phyloP scores from a whole-genome alignment of 1,140 invertebrate species.

The Nomia melanderi region DNA sequence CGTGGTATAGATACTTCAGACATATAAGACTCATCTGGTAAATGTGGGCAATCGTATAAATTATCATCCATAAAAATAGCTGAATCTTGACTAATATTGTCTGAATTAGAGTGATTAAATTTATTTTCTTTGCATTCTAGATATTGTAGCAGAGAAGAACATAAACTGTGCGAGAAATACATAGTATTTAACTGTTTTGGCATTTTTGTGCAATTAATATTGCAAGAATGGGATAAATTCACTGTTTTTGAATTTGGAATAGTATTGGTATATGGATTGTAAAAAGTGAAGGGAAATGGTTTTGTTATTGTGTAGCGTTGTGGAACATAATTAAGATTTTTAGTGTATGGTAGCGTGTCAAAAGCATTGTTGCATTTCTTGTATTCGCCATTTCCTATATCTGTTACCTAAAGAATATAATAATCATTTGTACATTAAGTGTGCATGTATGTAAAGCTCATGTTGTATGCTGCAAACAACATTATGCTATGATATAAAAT shows the following conservation, averaged over 20 bases:
- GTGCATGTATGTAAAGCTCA: not conserved
- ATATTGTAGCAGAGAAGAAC: not conserved
- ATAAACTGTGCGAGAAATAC: constrained; percentile 7
- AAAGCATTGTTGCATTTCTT: constrained; percentile 65
- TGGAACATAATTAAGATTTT: constrained; percentile 53
- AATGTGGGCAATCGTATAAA: constrained; percentile 48
- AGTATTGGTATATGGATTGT: constrained; percentile 67
- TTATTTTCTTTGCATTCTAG: constrained; percentile 29
- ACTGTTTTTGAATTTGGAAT: constrained; percentile 39
- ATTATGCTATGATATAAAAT: constrained; percentile 18
- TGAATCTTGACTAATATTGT: constrained; percentile 64
- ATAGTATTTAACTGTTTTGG: not conserved
- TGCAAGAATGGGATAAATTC: not conserved
- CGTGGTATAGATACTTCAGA: constrained; percentile 41
- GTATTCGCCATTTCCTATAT: constrained; percentile 65
- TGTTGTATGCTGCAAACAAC: constrained; percentile 29
- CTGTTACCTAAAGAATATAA: constrained; percentile 67
- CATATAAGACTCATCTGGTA: constrained; percentile 36
- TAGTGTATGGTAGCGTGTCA: constrained; percentile 55
- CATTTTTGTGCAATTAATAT: not conserved
- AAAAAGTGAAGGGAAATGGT: constrained; percentile 65
- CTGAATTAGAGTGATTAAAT: constrained; percentile 9
- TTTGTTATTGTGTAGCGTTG: constrained; percentile 43
- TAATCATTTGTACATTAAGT: constrained; percentile 26
- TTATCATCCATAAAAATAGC: constrained; percentile 68